phyloP scores from a whole-genome alignment of 2,113 vertebrate species.

The Odontesthes bonariensis region DNA sequence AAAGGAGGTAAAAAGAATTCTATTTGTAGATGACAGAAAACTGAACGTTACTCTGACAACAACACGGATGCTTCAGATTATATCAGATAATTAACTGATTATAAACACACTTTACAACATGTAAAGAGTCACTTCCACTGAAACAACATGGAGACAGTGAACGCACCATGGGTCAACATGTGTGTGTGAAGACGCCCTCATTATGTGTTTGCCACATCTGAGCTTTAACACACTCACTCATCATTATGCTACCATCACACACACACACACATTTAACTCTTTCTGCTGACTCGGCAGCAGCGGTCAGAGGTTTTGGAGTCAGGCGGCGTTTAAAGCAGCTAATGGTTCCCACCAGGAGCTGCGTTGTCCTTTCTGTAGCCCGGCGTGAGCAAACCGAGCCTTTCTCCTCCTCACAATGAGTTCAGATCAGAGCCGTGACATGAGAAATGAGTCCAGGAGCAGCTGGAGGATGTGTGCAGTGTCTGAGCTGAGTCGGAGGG shows the following conservation, averaged over 20 bases:
- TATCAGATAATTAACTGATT: background rate
- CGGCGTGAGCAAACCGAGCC: background rate
- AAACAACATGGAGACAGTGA: too few species aligned
- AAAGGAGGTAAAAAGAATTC: too few species aligned
- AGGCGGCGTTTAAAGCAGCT: slow-evolving; percentile 37
- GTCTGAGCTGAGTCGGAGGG: too few species aligned
- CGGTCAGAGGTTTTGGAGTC: slow-evolving; percentile 53
- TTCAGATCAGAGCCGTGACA: background rate
- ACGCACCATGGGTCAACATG: too few species aligned
- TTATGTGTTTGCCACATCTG: slow-evolving; percentile 39
- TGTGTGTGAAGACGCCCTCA: slow-evolving; percentile 15
- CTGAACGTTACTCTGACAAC: background rate
- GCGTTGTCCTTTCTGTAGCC: slow-evolving; percentile 1
- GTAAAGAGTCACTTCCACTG: background rate
- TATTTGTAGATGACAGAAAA: background rate
- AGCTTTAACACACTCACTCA: slow-evolving; percentile 23
- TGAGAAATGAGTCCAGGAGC: too few species aligned
- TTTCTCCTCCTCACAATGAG: background rate
- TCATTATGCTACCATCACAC: slow-evolving; percentile 41
- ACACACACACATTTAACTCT: slow-evolving; percentile 41
- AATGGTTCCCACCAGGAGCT: slow-evolving; percentile 62
- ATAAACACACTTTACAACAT: slow-evolving; percentile 17
- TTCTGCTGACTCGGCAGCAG: slow-evolving; percentile 59
- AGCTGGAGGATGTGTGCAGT: too few species aligned
- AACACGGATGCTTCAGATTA: background rate